A percentile compares a stretch with the other conserved stretches of the same genome.
Evolutionary conservation across 1,140 invertebrate species (phyloP).

Genomic region (Panulirus ornatus): DNA sequence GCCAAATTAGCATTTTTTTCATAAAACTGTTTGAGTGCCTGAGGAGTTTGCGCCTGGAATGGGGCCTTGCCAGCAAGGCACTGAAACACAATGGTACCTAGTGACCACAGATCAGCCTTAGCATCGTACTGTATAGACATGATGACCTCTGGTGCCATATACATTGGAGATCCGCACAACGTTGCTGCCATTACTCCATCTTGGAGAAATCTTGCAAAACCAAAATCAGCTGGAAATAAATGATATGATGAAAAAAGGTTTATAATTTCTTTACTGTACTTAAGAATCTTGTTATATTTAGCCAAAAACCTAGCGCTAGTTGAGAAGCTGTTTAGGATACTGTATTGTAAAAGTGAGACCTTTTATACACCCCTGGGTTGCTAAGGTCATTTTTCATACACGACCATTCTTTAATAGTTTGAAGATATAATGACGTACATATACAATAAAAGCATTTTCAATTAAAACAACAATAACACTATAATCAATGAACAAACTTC

Average conservation of each 20-base stretch:
- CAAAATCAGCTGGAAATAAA: slow-evolving; percentile 94
- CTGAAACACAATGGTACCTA: slow-evolving; percentile 99
- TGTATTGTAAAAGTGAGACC: too few relatives aligned
- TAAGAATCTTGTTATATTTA: too few relatives aligned
- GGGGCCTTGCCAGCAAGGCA: slow-evolving; percentile 99
- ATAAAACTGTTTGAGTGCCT: slow-evolving; percentile 97
- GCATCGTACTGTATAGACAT: slow-evolving; percentile 99
- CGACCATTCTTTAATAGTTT: too few relatives aligned
- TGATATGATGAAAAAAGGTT: neutral
- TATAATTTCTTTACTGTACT: neutral
- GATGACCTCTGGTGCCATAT: slow-evolving; percentile 99
- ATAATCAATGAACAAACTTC: too few relatives aligned
- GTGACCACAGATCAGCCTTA: slow-evolving; percentile 99
- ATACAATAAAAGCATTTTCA: too few relatives aligned
- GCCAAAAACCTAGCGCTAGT: too few relatives aligned
- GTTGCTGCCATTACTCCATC: slow-evolving; percentile 99
- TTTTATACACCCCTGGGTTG: too few relatives aligned
- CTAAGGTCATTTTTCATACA: too few relatives aligned
- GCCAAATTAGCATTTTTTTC: slow-evolving; percentile 94
- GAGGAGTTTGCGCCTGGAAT: slow-evolving; percentile 98
- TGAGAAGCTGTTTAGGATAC: too few relatives aligned
- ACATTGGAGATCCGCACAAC: slow-evolving; percentile 99
- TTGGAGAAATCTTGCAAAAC: slow-evolving; percentile 98
- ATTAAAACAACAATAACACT: too few relatives aligned
- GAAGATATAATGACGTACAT: too few relatives aligned